Conservation (phyloP, 2,888 invertebrate genomes). For the Onchidella celtica region DNA sequence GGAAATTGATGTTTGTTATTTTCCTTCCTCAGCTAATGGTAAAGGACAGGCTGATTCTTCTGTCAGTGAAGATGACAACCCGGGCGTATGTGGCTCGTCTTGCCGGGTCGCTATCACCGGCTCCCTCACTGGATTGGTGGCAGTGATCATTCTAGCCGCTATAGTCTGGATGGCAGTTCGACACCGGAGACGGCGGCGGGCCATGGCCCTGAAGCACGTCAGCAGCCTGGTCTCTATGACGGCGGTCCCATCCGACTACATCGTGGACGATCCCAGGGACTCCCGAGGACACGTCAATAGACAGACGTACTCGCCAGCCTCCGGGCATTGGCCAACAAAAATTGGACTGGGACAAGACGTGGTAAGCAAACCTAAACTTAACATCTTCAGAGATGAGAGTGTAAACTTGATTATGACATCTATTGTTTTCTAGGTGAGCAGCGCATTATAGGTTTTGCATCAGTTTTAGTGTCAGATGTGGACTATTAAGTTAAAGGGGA, state of each 20-base stretch:
- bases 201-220: conserved; percentile 69
- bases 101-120: conserved; percentile 56
- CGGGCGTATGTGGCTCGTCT: conserved; percentile 37
- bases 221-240: conserved; percentile 75
- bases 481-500: too few relatives aligned
- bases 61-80: not conserved
- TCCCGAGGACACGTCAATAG: conserved; percentile 61
- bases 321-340: conserved; percentile 50
- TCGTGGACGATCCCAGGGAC: conserved; percentile 70
- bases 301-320: conserved; percentile 55
- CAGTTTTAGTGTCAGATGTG: too few relatives aligned
- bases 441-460: too few relatives aligned
- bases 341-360: conserved; percentile 15
- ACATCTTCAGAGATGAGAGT: too few relatives aligned
- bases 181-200: conserved; percentile 57
- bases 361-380: not conserved
- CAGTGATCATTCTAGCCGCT: conserved; percentile 49
- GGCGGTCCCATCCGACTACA: conserved; percentile 78
- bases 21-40: not conserved
- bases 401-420: too few relatives aligned
- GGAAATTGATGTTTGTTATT: too few relatives aligned
- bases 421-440: too few relatives aligned
- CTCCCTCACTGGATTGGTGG: conserved; percentile 55
- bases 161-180: conserved; percentile 51
- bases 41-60: not conserved